Percentiles rank a stretch among this genome's conserved stretches.
Conservation (phyloP, 2,888 invertebrate genomes). For the Drepanosiphum platanoidis region DNA sequence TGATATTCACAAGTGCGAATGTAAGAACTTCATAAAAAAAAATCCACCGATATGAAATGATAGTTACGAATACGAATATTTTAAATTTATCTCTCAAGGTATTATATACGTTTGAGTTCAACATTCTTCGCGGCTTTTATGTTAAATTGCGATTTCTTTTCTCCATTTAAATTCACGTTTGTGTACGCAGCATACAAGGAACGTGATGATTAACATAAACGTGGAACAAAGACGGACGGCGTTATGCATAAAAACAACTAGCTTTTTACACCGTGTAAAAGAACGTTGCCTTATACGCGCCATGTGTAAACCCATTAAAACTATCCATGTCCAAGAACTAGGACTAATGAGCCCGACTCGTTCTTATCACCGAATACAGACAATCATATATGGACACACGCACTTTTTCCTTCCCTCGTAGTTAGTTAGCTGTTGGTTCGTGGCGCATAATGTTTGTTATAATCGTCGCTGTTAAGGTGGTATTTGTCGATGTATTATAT, state of each 20-base stretch:
- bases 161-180: constrained; percentile 4
- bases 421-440: background rate
- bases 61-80: background rate
- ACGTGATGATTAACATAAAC: constrained; percentile 57
- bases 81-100: background rate
- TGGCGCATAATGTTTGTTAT: no score
- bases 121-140: background rate
- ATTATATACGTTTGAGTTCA: background rate
- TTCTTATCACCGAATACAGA: constrained; percentile 28
- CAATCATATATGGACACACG: background rate
- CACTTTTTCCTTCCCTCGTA: background rate
- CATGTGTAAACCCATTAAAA: background rate
- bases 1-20: background rate
- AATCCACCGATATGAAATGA: constrained; percentile 1
- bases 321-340: background rate
- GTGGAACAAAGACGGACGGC: constrained; percentile 23
- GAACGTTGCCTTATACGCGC: constrained; percentile 31
- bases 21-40: background rate
- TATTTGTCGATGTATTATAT: background rate
- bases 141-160: constrained; percentile 25
- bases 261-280: background rate
- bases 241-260: constrained; percentile 8
- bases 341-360: constrained; percentile 12
- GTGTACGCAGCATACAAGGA: background rate
- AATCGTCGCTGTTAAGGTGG: background rate